Base-by-base conservation (phyloP, 2,888 invertebrate genomes). In the Didymodactylos carnosus region DNA sequence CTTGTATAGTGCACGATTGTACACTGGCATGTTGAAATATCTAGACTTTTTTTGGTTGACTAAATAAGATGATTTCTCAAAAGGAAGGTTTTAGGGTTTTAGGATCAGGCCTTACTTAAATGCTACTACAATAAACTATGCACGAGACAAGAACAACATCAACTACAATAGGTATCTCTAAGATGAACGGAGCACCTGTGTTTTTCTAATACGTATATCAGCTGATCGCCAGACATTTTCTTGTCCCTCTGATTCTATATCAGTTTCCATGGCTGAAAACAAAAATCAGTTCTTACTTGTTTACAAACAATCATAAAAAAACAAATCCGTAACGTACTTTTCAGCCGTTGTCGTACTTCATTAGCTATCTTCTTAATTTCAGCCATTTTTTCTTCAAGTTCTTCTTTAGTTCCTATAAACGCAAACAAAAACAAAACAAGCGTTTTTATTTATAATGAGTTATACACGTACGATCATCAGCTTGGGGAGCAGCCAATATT, bases 331-430 rank as follows among this genome's bases (percentile, higher is more conserved):
- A 23, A 77, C 80, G 87, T 85, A 91, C 92, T 90, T 89, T 95
- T 95, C 88, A 95, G 91, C 87, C 94, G 95, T 86, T 92, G 92
- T 87, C 95, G 89, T 83, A 98, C 98, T 90, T 94, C 95, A 88
- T 99, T 99, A 86, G 98, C 97, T 86, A 94, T 94, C 89, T 95
- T 94, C 89, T 99, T 99, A 83, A 99, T 97, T 84, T 97, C 95
- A 83, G 94, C 94, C 98, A 99, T 99, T 82, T 97, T 89, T 87
- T 98, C 97, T 87, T 99, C 98, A 85, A 99, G 87, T 87, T 98
- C 97, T 86, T 97, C 95, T 88, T 99, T 99, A 85, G 94, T 94
- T 88, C 95, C 94, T 95, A 88, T 78, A 89, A 88, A 71, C 73
- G 73, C 76, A 71, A 75, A 72, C 10, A 29, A 49, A 10, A 14